phyloP scores from a whole-genome alignment of 2,113 vertebrate genomes.

The Lepisosteus oculatus region DNA sequence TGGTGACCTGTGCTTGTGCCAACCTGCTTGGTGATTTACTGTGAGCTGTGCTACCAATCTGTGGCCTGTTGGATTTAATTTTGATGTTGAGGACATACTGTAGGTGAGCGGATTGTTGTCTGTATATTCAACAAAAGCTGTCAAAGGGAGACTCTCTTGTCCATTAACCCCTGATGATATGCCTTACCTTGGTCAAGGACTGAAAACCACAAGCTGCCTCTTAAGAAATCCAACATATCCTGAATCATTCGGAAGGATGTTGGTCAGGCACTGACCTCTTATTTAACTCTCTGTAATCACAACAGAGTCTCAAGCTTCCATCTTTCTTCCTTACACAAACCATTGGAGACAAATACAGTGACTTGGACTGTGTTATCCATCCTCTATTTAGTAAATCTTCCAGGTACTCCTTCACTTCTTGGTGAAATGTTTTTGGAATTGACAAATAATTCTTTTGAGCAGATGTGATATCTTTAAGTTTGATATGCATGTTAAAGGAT shows the following conservation, averaged over 20 bases:
- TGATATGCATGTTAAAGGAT: slow-evolving; percentile 10
- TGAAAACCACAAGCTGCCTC: not conserved
- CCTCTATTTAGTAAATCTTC: slow-evolving; percentile 2
- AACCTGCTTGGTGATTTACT: no score
- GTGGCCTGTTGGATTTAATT: no score
- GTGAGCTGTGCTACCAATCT: no score
- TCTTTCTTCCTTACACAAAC: slow-evolving; percentile 17
- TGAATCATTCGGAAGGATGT: not conserved
- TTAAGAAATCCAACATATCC: not conserved
- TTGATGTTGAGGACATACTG: no score
- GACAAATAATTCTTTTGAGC: not conserved
- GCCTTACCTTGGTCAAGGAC: not conserved
- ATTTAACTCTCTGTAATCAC: not conserved
- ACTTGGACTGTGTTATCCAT: slow-evolving; percentile 4
- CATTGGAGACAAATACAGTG: not conserved
- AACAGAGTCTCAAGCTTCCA: not conserved
- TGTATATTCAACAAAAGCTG: no score
- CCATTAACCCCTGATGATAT: not conserved
- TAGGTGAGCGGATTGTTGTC: no score
- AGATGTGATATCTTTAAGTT: not conserved
- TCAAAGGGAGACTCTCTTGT: no score
- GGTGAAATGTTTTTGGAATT: not conserved
- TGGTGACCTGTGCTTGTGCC: no score
- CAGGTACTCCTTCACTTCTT: not conserved
- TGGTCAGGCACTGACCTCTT: slow-evolving; percentile 8